These are phyloP conservation scores for Chaetops frenatus DNA, from an alignment of 2,113 vertebrate species.

Conservation along the genomic window DNA sequence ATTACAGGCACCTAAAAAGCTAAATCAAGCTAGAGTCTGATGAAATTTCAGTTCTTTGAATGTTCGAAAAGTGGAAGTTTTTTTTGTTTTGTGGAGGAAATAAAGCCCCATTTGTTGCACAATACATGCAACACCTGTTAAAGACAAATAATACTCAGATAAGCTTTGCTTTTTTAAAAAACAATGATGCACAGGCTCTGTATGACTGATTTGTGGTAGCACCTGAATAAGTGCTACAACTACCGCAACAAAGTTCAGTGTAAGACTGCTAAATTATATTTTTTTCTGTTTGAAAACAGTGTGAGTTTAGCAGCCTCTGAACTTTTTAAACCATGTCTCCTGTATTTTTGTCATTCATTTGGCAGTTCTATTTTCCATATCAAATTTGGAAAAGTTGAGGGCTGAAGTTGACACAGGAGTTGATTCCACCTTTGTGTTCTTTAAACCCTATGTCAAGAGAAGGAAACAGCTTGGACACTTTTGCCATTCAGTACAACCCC, in stretches of 20 bases:
- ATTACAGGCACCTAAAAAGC: neutral
- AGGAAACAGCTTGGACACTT: neutral
- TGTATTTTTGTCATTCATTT: neutral
- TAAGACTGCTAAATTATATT: neutral
- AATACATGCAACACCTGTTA: neutral
- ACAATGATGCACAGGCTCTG: neutral
- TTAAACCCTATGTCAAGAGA: neutral
- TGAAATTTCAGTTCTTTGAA: neutral
- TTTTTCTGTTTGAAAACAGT: neutral
- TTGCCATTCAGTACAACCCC: neutral
- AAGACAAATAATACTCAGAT: neutral
- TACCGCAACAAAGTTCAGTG: neutral
- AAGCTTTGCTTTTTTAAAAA: neutral
- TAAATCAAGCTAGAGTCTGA: neutral
- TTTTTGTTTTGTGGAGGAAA: neutral
- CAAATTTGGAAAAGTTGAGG: neutral
- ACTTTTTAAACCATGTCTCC: neutral
- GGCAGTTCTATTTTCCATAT: neutral
- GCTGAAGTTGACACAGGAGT: neutral
- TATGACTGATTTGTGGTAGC: neutral
- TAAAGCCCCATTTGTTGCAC: neutral
- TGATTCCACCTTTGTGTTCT: neutral
- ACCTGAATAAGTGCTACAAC: neutral
- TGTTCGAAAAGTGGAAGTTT: neutral
- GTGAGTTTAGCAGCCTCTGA: neutral